A percentile compares a stretch with the other conserved stretches of the same genome.
Evolutionary conservation across 2,797 vertebrate species (phyloP).

Genomic region (Sparus aurata): DNA sequence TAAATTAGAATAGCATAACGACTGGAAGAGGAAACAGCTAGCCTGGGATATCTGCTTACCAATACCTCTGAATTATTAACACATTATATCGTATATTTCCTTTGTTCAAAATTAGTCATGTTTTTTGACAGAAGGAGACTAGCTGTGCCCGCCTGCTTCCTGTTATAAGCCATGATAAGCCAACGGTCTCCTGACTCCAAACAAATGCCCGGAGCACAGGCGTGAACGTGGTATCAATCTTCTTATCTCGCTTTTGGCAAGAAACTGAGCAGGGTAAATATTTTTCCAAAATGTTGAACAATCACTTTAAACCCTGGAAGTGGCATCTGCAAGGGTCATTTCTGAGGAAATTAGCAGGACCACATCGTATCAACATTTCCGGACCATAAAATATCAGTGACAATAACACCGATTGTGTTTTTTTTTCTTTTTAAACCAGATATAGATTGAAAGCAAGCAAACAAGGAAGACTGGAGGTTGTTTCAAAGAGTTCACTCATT

Average conservation of each 20-base stretch:
- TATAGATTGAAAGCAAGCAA: slow-evolving; percentile 3
- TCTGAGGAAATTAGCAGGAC: not conserved
- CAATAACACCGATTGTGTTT: not conserved
- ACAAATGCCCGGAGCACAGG: not conserved
- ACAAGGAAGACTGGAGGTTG: not conserved
- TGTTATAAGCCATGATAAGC: not conserved
- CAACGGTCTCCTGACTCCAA: not conserved
- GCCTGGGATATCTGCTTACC: not conserved
- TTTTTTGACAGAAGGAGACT: not conserved
- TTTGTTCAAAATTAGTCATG: not conserved
- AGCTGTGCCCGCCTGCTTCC: not conserved
- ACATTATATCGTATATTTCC: not conserved
- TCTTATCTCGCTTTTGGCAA: not conserved
- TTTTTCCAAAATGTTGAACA: not conserved
- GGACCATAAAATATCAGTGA: slow-evolving; percentile 1
- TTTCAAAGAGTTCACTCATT: slow-evolving; percentile 15
- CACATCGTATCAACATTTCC: not conserved
- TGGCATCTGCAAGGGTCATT: not conserved
- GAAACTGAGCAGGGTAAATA: not conserved
- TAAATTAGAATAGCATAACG: not conserved
- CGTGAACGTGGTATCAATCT: not conserved
- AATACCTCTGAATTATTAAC: not conserved
- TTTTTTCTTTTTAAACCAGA: slow-evolving; percentile 6
- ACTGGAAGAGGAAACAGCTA: not conserved
- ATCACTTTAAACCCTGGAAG: not conserved